Base-by-base conservation (phyloP, 2,888 invertebrate species). In the Brachypalpus laphriformis region DNA sequence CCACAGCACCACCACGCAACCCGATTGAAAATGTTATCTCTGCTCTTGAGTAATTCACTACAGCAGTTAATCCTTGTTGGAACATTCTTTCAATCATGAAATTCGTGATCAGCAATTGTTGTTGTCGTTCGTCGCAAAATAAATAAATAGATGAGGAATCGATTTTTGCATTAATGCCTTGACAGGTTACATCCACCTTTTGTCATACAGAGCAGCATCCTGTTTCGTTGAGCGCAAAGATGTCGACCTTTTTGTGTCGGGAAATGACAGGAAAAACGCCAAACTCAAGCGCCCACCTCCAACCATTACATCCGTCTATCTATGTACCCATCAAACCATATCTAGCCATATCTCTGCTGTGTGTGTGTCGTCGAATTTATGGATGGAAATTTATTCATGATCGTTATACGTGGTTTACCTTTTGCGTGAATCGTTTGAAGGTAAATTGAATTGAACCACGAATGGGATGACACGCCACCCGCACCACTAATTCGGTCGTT, bases 341-440 rank as follows among this genome's bases (percentile, higher is more conserved):
- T 56, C 45, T 28, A 61, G 9, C 28, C 16, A 1, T n/a, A 20
- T 22, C 37, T 25, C 9, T 14, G 11, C 9, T 14, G 11, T n/a
- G 54, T 22, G 51, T 16, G 47, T 18, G 8, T 37, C 51, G 45
- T 45, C 49, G 34, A 71, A 82, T 49, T 76, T 76, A 59, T 28
- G 34, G 45, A 77, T 77, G 71, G 42, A 66, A 82, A 77, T 82
- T 71, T 82, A 82, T 82, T 82, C 77, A 82, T 77, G 65, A 71
- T 37, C 71, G 45, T 65, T 76, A 70, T 51, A 51, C 42, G 18
- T 51, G 65, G 22, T 37, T 59, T 71, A 49, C 28, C 57, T 57
- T 76, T 54, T 18, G 42, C 45, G n/a, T n/a, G 22, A 40, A 25
- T 37, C 45, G 42, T 63, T 54, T 56, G 28, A 5, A 51, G 74